Conservation (phyloP, 2,888 invertebrate species). For the Heliconius hortense region DNA sequence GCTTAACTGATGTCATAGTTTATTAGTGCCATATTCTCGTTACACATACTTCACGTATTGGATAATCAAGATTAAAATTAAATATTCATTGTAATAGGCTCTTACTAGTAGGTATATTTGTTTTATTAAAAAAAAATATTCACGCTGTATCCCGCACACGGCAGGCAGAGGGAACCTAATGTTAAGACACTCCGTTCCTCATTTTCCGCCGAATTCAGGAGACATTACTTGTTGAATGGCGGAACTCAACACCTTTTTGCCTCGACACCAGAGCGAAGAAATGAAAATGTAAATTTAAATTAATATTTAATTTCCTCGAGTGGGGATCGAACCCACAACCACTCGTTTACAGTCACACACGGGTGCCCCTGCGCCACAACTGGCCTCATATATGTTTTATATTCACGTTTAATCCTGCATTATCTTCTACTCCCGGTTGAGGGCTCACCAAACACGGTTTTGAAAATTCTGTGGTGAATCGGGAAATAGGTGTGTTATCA, state of each 20-base stretch:
- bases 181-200: neutral
- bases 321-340: neutral
- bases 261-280: too few relatives aligned
- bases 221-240: too few relatives aligned
- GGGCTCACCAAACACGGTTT: too few relatives aligned
- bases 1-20: conserved; percentile 23
- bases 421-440: too few relatives aligned
- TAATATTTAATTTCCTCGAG: neutral
- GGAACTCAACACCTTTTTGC: too few relatives aligned
- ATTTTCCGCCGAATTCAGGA: neutral
- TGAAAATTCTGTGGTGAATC: too few relatives aligned
- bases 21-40: neutral
- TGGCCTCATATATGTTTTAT: too few relatives aligned
- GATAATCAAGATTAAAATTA: neutral
- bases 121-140: neutral
- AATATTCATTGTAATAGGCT: neutral
- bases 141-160: neutral
- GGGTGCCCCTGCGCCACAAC: too few relatives aligned
- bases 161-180: neutral
- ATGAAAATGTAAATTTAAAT: too few relatives aligned
- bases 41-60: neutral
- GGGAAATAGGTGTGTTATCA: too few relatives aligned
- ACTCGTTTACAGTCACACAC: neutral
- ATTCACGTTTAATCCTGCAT: too few relatives aligned
- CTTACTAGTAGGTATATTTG: neutral